Conservation (phyloP, 1,140 invertebrate species). For the Drosophila pseudoananassae region DNA sequence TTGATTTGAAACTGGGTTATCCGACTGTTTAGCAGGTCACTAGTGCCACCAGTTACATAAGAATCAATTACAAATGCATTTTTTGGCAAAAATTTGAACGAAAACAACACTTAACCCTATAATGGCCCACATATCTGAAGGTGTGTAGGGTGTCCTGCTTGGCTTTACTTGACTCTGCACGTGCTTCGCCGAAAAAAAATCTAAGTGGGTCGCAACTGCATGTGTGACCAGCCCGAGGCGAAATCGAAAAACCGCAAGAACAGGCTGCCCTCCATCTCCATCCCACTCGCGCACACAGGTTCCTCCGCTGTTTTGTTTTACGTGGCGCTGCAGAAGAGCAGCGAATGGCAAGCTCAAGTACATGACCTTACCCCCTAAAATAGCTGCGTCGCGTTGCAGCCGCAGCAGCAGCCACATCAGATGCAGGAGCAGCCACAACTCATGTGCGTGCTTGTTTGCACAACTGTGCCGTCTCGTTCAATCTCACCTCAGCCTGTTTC, state of each 20-base stretch:
- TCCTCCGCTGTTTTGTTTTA: slow-evolving; percentile 36
- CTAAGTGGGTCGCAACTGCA: slow-evolving; percentile 36
- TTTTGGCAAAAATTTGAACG: too few species aligned
- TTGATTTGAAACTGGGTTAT: background rate
- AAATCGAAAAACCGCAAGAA: slow-evolving; percentile 46
- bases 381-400: slow-evolving; percentile 2
- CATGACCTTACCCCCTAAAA: slow-evolving; percentile 69
- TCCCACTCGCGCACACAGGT: slow-evolving; percentile 1
- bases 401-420: slow-evolving; percentile 24
- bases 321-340: slow-evolving; percentile 42
- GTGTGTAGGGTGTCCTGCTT: too few species aligned
- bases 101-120: too few species aligned
- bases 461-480: slow-evolving; percentile 39
- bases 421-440: background rate
- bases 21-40: too few species aligned
- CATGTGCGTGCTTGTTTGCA: slow-evolving; percentile 68
- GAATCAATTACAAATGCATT: too few species aligned
- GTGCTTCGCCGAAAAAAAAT: slow-evolving; percentile 17
- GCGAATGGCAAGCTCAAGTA: slow-evolving; percentile 62
- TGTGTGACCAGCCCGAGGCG: slow-evolving; percentile 6
- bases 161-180: too few species aligned
- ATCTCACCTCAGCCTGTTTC: background rate
- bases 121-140: too few species aligned
- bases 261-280: slow-evolving; percentile 20
- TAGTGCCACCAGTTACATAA: too few species aligned